These are phyloP conservation scores for Coenonympha arcania DNA, from an alignment of 2,888 invertebrate species.

Conservation along the genomic window DNA sequence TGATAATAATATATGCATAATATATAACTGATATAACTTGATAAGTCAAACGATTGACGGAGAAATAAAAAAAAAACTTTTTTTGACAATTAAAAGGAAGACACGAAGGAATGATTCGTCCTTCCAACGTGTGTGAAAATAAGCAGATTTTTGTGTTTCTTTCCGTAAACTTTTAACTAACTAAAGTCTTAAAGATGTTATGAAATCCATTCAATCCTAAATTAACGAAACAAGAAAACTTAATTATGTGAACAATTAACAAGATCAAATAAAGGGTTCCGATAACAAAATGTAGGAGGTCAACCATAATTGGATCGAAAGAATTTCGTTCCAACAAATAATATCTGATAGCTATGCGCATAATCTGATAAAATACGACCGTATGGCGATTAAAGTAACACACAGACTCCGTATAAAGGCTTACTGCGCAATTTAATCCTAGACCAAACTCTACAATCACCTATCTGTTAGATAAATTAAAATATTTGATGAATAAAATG, in stretches of 20 bases:
- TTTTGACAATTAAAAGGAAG: too few species aligned
- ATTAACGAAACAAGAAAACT: background rate
- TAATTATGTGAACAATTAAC: background rate
- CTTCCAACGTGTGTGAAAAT: too few species aligned
- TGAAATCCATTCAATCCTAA: background rate
- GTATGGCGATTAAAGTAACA: background rate
- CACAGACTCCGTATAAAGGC: background rate
- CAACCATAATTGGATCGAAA: constrained; percentile 23
- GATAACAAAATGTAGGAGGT: constrained; percentile 7
- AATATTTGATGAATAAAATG: background rate
- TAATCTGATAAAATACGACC: constrained; percentile 19
- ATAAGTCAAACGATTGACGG: too few species aligned
- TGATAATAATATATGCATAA: too few species aligned
- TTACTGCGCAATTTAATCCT: background rate
- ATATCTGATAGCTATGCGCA: constrained; percentile 24
- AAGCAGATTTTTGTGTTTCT: too few species aligned
- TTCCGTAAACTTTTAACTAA: too few species aligned
- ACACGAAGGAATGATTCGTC: too few species aligned
- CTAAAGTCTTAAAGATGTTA: too few species aligned
- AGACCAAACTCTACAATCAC: background rate
- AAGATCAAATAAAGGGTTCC: background rate
- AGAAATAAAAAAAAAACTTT: too few species aligned
- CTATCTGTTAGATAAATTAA: background rate
- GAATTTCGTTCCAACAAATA: constrained; percentile 19
- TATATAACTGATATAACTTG: too few species aligned